Conservation (phyloP, 2,888 invertebrate genomes). For the Osmoderma eremita region DNA sequence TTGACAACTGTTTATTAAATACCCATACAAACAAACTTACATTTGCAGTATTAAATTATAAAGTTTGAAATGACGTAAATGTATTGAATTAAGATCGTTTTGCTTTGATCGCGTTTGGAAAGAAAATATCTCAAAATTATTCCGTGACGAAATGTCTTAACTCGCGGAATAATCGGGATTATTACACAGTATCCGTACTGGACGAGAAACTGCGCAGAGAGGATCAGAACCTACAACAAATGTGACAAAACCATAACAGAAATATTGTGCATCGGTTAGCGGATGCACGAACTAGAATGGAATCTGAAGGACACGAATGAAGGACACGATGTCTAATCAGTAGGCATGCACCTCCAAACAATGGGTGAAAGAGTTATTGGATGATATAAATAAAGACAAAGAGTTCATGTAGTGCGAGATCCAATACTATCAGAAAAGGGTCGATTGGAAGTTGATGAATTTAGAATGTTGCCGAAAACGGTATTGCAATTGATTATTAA, state of each 20-base stretch:
- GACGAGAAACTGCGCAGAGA: constrained; percentile 24
- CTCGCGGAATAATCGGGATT: constrained; percentile 8
- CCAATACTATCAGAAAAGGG: constrained; percentile 17
- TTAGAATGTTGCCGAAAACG: constrained; percentile 15
- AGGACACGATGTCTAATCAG: constrained; percentile 24
- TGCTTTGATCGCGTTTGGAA: no score
- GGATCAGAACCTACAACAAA: constrained; percentile 21
- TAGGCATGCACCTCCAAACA: neutral
- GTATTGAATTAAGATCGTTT: no score
- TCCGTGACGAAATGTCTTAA: neutral
- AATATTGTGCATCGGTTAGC: constrained; percentile 29
- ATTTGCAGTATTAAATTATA: no score
- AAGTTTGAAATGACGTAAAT: no score
- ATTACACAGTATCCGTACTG: constrained; percentile 19
- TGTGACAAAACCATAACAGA: constrained; percentile 18
- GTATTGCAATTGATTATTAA: neutral
- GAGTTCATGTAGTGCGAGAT: constrained; percentile 35
- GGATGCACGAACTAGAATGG: constrained; percentile 25
- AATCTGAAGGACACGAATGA: no score
- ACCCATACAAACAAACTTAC: no score
- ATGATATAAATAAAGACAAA: constrained; percentile 35
- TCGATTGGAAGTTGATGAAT: constrained; percentile 26
- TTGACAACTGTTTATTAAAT: no score
- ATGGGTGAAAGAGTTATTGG: constrained; percentile 31
- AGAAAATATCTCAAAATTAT: constrained; percentile 2